Percentiles rank a stretch among this genome's conserved stretches.
Conservation (phyloP, 2,888 invertebrate species). For the Nomada ferruginata region DNA sequence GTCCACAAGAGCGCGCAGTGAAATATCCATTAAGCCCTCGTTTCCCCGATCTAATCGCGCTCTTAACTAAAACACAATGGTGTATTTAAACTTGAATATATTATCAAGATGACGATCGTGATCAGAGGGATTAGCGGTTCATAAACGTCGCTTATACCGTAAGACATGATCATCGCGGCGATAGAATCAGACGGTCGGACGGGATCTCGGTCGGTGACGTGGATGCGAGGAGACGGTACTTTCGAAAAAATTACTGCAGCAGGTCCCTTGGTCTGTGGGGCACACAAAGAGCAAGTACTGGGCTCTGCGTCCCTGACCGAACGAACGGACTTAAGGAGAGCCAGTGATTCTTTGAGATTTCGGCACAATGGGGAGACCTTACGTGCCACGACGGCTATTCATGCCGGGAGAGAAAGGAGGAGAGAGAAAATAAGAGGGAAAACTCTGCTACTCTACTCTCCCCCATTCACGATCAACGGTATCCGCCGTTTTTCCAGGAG, state of each 20-base stretch:
- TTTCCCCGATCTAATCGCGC: background rate
- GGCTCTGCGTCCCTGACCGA: conserved; percentile 69
- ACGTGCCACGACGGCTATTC: conserved; percentile 74
- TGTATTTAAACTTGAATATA: background rate
- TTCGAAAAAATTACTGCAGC: conserved; percentile 76
- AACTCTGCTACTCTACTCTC: conserved; percentile 72
- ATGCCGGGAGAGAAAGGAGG: conserved; percentile 54
- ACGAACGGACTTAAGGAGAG: conserved; percentile 73
- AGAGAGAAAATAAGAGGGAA: conserved; percentile 68
- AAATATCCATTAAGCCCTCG: no score
- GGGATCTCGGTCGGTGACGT: conserved; percentile 3
- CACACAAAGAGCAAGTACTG: conserved; percentile 69
- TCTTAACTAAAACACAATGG: background rate
- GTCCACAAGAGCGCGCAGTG: no score
- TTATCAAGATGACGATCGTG: background rate
- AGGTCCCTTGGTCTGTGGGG: conserved; percentile 63
- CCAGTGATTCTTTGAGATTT: conserved; percentile 81
- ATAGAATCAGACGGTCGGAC: conserved; percentile 16
- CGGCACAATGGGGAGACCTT: conserved; percentile 71
- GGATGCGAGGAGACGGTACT: conserved; percentile 45
- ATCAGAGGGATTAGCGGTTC: background rate
- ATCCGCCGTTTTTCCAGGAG: conserved; percentile 60
- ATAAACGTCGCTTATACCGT: conserved; percentile 11
- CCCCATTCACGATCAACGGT: conserved; percentile 77
- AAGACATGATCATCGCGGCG: background rate